These are phyloP conservation scores for Oreochromis tanganicae DNA, from an alignment of 2,113 vertebrate species.

Conservation along the genomic window DNA sequence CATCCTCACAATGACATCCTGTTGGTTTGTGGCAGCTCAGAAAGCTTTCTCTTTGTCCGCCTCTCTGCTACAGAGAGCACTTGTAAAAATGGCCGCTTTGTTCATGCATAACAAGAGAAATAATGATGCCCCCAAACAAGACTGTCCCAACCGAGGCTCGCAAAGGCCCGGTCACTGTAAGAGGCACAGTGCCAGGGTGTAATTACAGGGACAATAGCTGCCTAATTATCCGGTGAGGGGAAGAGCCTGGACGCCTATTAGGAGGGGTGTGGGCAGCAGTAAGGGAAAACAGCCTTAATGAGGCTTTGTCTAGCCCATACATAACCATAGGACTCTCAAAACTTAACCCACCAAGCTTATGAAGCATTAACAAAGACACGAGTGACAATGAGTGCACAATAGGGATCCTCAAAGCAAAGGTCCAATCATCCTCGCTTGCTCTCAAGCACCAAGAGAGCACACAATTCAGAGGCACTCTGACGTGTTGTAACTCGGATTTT, in stretches of 20 bases:
- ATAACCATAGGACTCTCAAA: slow-evolving; percentile 69
- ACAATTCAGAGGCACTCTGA: background rate
- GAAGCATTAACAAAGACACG: slow-evolving; percentile 61
- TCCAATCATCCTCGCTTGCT: background rate
- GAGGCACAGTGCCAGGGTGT: slow-evolving; percentile 49
- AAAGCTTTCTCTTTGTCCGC: slow-evolving; percentile 46
- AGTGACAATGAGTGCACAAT: slow-evolving; percentile 66
- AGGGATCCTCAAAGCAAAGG: slow-evolving; percentile 33
- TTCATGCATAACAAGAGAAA: slow-evolving; percentile 54
- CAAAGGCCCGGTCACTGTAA: slow-evolving; percentile 34
- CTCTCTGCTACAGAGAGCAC: slow-evolving; percentile 20
- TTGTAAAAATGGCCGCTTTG: slow-evolving; percentile 65
- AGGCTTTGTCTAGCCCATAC: slow-evolving; percentile 63
- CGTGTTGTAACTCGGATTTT: background rate
- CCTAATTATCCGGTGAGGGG: slow-evolving; percentile 71
- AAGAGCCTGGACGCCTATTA: slow-evolving; percentile 54
- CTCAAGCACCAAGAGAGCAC: background rate
- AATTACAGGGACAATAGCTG: slow-evolving; percentile 72
- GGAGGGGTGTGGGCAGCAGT: slow-evolving; percentile 41
- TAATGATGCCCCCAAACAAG: slow-evolving; percentile 66
- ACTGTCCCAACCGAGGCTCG: slow-evolving; percentile 43
- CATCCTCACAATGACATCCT: slow-evolving; percentile 56
- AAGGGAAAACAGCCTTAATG: slow-evolving; percentile 69
- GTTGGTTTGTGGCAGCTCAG: slow-evolving; percentile 41
- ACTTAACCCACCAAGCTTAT: slow-evolving; percentile 49